These are phyloP conservation scores for Hydrotaea diabolus DNA, from an alignment of 2,888 invertebrate genomes.

Conservation along the genomic window DNA sequence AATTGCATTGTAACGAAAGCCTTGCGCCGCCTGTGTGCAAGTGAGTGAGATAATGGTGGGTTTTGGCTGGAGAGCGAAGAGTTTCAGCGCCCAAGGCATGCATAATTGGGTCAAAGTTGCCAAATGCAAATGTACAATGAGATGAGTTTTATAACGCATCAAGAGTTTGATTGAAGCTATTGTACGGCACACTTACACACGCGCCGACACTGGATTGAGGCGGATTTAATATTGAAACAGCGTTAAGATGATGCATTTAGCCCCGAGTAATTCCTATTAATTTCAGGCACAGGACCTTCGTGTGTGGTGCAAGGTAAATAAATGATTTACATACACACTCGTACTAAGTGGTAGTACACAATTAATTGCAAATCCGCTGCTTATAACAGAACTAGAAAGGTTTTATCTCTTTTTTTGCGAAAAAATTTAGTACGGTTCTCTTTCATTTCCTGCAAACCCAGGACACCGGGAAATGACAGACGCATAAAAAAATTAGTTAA, in stretches of 20 bases:
- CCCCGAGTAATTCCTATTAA: background rate
- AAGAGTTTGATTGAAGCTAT: slow-evolving; percentile 11
- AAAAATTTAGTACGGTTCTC: too few species aligned
- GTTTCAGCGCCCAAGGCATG: background rate
- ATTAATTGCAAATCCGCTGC: too few species aligned
- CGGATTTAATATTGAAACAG: background rate
- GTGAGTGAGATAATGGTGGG: background rate
- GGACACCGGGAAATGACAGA: too few species aligned
- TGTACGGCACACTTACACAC: background rate
- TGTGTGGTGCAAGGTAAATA: background rate
- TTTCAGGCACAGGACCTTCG: background rate
- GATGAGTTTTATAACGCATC: slow-evolving; percentile 3
- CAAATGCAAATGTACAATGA: background rate
- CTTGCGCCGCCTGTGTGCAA: background rate
- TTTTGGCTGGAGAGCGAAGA: background rate
- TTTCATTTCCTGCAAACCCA: too few species aligned
- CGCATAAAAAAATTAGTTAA: too few species aligned
- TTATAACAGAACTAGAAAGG: too few species aligned
- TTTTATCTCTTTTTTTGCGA: too few species aligned
- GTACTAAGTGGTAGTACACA: too few species aligned
- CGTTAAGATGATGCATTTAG: background rate
- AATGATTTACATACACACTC: too few species aligned
- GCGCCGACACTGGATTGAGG: background rate
- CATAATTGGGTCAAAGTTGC: slow-evolving; percentile 21
- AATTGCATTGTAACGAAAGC: background rate